Evolutionary conservation across 2,888 invertebrate genomes (phyloP), one percentile per base, ranked within the genome.

Genomic region (Cataglyphis livida): DNA sequence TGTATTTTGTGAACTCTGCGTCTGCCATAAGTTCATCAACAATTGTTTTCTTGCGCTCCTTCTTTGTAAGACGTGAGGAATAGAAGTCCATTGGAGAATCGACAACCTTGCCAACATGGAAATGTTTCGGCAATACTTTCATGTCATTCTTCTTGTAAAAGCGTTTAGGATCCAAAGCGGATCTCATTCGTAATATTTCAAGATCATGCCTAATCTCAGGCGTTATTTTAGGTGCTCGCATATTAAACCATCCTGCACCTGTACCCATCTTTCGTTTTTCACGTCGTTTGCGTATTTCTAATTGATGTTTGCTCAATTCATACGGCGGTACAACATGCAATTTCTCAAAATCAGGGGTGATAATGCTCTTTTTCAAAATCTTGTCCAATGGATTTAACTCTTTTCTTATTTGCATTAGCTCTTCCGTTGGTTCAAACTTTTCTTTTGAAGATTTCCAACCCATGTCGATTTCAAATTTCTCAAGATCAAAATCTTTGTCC

Each of bases 61-160:
- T 98, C 91, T 97, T 98, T 0, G 98, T 97, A 83, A 98, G 94
- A 68, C 99, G 96, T 83, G 97, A 97, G 90, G 96, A 97, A 90
- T 98, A 98, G 95, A 97, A 98, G 94, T 99, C 99, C 66, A 98
- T 95, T 0, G 98, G 96, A 18, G 97, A 97, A 93, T 99, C 99
- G 92, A 98, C 95, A 25, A 98, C 96, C 89, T 96, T 97, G 66
- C 98, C 98, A 92, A 98, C 95, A 96, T 98, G 94, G 95, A 99
- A 99, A 94, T 98, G 99, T 95, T 99, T 99, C 0, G 99, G 99
- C 48, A 98, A 92, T 0, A 96, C 97, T 95, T 97, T 97, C 88
- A 97, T 95, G 92, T 98, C 98, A 94, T 98, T 98, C 92, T 98
- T 98, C 95, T 99, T 99, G 95, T 99, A 99, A 95, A 99, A 99